Evolutionary conservation across 2,888 invertebrate genomes (phyloP), one percentile per base, ranked within the genome.

Genomic region (Boloria euphrosyne): DNA sequence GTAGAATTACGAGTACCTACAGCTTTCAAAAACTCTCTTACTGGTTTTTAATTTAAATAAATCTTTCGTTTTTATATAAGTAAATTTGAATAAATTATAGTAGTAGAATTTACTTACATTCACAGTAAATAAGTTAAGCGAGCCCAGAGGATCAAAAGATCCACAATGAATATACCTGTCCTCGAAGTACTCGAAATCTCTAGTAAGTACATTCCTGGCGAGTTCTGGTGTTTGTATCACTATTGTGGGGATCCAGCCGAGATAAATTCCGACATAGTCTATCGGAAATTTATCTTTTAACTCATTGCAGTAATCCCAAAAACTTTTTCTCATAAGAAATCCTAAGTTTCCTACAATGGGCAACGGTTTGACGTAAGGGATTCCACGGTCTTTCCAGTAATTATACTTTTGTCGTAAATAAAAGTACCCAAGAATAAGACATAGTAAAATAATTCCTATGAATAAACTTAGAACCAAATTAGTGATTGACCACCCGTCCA

Each of bases 221-320:
- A 89, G 71, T 22, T 85, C 83, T 0, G 86, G 84, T 2, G 73
- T 79, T 71, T 83, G 84, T 63, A 89, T 70, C 13, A 89, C 72
- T 47, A 89, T 77, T 0, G 80, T 84, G 4, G 87, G 89, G 14
- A 80, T 73, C 86, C 87, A 86, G 71, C 89, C 84, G 65, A 80
- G 47, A 87, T 88, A 89, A 16, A 86, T 83, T 0, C 89, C 89
- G 0, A 86, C 75, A 64, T 83, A 85, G 50, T 86, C 85, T 1
- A 69, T 66, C 4, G 78, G 80, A 66, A 79, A 73, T 62, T 78
- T 85, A 14, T 68, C 72, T 59, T 74, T 72, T 18, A 86, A 65
- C 22, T 84, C 80, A 18, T 75, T 70, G 65, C 84, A 82, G 50
- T 78, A 82, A 18, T 86, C 82, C 74, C 73, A 81, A 38, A 81